Evolutionary conservation across 2,888 invertebrate species (phyloP), one percentile per base, ranked within the genome.

Genomic region (Latrodectus elegans): DNA sequence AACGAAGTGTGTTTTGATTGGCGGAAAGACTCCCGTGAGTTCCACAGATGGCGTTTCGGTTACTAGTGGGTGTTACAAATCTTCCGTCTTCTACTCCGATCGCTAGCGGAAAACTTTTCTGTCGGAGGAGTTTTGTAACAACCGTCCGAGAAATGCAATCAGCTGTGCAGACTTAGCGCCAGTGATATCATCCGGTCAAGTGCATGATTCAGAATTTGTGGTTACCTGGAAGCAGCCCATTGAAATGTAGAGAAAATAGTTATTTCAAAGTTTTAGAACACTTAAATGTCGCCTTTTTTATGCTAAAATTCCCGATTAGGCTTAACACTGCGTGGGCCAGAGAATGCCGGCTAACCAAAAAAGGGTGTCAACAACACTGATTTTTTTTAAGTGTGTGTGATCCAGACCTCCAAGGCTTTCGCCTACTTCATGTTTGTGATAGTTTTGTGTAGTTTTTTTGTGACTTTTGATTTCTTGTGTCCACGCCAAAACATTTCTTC

Each of bases 281-380:
- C n/a, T 68, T 17, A 74, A 74, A n/a, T 75, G 74, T 75, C 67
- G 38, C 17, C 22, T 52, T 17, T 81, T 81, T 65, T 67, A 26
- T 53, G 15, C 64, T 22, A 75, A 85, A 67, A 80, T 65, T 75
- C 85, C 74, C 64, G 85, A 83, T 88, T 88, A 83, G 82, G 87
- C 87, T 53, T 88, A 88, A 52, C 67, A 11, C n/a, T 74, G 78
- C 78, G 82, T 82, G 82, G 87, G 82, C 82, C 65, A 51, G 8
- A 22, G 55, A 51, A 81, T 70, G 82, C 87, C 84, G 85, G 78
- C 80, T 79, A 77, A 81, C 88, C 88, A 81, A 88, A 88, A 88
- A 88, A 85, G 85, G 88, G 88, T 88, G 88, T 88, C 84, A 80
- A 88, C 88, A 84, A 80, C 73, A 85, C 64, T 64, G 74, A 22